Base-by-base conservation (phyloP, 2,797 vertebrate species). In the Chaenodraco wilsoni region DNA sequence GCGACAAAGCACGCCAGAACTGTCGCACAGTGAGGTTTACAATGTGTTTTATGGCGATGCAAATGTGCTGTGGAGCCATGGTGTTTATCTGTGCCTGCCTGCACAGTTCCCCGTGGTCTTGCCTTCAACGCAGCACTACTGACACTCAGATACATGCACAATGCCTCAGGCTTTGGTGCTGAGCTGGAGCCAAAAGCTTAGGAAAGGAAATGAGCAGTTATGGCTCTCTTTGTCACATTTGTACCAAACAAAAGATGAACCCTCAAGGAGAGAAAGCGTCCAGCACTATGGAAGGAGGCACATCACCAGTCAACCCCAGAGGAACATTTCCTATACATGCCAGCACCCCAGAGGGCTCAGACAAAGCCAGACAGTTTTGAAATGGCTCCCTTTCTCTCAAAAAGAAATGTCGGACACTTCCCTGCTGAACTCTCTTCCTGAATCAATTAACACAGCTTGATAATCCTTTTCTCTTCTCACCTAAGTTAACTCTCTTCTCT, bases 401-500 rank as follows among this genome's bases (percentile, higher is more conserved):
- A 31, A 50, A 81, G 87, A 84, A 70, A 80, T 85, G 84, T 78
- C 12, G 21, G 78, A 84, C 78, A 72, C 81, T 71, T 90, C 78
- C 85, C 86, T 68, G 66, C 79, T 84, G 74, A 84, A 75, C 72
- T 90, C 78, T 77, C 76, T 78, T 82, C 79, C 79, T 71, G 78
- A 37, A 81, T 90, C 88, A 69, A 86, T 90, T 88, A 91, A 92
- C 89, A 88, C 91, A 91, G 87, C 89, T 91, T 93, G 91, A 90
- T 93, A 87, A 92, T 83, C 84, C 91, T 88, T 88, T 84, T 87
- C 89, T 93, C 86, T 88, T 83, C 89, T 94, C 87, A 91, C 88
- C 75, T 91, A 72, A 74, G 84, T 92, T 94, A 84, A 95, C 93
- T 96, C 95, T 92, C 82, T 93, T 87, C 79, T 91, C 84, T 89